Conservation (phyloP, 2,888 invertebrate species). For the Heliconius cydno region DNA sequence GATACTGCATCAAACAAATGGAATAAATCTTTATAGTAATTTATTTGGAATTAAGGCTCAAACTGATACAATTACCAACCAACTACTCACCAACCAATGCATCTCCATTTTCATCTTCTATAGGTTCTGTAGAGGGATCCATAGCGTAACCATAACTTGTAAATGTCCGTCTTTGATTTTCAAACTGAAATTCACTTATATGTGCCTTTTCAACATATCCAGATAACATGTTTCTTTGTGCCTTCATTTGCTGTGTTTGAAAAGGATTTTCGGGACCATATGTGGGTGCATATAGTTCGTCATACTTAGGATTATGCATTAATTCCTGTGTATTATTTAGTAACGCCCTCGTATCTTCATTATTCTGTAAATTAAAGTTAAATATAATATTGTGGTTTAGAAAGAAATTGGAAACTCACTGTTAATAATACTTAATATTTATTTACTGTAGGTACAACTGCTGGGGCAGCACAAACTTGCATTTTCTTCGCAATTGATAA, state of each 20-base stretch:
- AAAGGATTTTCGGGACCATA: constrained; percentile 97
- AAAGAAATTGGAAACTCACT: neutral
- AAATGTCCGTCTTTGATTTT: constrained; percentile 97
- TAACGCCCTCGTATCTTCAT: constrained; percentile 87
- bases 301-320: constrained; percentile 95
- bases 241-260: constrained; percentile 94
- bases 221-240: constrained; percentile 94
- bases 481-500: constrained; percentile 85
- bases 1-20: too few species aligned
- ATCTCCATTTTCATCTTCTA: constrained; percentile 69
- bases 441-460: constrained; percentile 90
- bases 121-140: constrained; percentile 91
- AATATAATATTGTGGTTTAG: constrained; percentile 11
- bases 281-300: constrained; percentile 96
- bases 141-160: constrained; percentile 97
- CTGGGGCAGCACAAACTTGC: constrained; percentile 91
- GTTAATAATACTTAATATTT: neutral
- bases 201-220: constrained; percentile 98
- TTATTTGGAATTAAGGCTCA: too few species aligned
- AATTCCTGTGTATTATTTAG: constrained; percentile 94
- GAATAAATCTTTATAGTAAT: too few species aligned
- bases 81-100: constrained; percentile 75
- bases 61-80: too few species aligned
- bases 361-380: constrained; percentile 81
- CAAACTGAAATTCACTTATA: constrained; percentile 98